Evolutionary conservation across 2,797 vertebrate species (phyloP).

Genomic region (Spinus pinus): DNA sequence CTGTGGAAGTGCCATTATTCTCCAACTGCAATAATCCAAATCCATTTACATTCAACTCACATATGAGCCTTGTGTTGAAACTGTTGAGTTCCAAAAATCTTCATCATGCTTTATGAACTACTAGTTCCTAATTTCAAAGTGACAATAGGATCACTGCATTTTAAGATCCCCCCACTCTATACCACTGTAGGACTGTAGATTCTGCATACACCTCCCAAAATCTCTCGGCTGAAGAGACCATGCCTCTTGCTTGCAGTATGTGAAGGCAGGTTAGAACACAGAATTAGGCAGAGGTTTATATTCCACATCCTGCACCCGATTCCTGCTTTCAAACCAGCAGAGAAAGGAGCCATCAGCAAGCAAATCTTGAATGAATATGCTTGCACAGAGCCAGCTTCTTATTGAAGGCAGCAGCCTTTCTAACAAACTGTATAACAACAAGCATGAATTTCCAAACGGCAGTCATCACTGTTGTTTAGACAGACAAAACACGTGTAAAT

Average conservation of each 20-base stretch:
- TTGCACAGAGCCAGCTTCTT: neutral
- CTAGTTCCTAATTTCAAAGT: neutral
- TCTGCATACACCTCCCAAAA: neutral
- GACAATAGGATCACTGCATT: neutral
- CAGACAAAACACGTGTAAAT: neutral
- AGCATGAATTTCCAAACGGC: neutral
- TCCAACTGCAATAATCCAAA: conserved; percentile 47
- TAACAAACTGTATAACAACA: neutral
- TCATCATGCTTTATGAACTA: neutral
- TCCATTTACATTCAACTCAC: conserved; percentile 53
- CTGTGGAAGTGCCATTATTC: neutral
- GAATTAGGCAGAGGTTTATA: neutral
- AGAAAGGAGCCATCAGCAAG: neutral
- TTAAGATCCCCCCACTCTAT: neutral
- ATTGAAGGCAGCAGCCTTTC: neutral
- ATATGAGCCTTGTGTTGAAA: neutral
- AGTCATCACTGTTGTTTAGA: neutral
- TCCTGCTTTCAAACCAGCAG: neutral
- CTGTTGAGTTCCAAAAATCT: neutral
- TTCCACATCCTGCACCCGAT: neutral
- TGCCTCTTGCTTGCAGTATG: neutral
- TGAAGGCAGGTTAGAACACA: neutral
- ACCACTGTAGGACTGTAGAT: neutral
- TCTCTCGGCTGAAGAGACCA: neutral
- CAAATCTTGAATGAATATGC: neutral